phyloP scores from a whole-genome alignment of 2,113 vertebrate genomes.

The Zosterops borbonicus region DNA sequence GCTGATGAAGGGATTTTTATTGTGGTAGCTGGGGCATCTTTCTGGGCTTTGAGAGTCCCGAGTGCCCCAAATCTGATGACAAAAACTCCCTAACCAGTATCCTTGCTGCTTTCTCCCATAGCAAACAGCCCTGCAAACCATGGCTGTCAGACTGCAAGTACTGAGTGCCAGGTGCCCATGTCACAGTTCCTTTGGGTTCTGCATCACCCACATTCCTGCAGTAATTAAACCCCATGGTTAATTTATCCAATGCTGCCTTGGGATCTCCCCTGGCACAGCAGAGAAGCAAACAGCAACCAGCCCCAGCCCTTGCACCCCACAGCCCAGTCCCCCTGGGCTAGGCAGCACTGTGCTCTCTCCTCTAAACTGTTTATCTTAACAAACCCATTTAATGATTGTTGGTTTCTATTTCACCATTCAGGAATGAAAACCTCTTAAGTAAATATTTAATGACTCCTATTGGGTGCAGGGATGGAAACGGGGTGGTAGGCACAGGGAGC shows the following conservation, averaged over 20 bases:
- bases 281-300: neutral
- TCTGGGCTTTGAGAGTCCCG: neutral
- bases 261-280: neutral
- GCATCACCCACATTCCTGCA: neutral
- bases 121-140: neutral
- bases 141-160: neutral
- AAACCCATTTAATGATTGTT: neutral
- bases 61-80: neutral
- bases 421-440: neutral
- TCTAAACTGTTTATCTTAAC: neutral
- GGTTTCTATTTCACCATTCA: neutral
- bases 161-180: neutral
- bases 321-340: neutral
- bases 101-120: neutral
- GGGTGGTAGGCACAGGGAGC: neutral
- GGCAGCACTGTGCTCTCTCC: fast-evolving
- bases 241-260: neutral
- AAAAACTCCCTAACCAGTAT: neutral
- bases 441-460: neutral
- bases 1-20: neutral
- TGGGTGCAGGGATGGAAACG: neutral
- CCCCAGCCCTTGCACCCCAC: neutral
- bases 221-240: fast-evolving
- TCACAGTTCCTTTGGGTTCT: neutral
- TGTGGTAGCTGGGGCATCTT: neutral